Percentiles rank a stretch among this genome's conserved stretches.
These are phyloP conservation scores for Cremastobaeus sp. DNA, from an alignment of 2,888 invertebrate genomes.

Conservation along the genomic window DNA sequence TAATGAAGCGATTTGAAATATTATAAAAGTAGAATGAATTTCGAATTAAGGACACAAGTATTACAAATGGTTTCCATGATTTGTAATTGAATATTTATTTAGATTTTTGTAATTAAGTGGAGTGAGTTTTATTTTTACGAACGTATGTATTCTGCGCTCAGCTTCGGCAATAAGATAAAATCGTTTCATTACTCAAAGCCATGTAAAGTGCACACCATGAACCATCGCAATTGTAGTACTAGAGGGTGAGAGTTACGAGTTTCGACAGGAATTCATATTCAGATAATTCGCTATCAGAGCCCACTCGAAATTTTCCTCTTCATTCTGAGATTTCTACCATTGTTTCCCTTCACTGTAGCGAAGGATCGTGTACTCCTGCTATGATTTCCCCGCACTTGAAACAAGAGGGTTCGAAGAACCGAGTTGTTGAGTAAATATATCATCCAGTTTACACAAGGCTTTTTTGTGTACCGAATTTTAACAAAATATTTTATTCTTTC, in stretches of 20 bases:
- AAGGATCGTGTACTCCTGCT: conserved; percentile 18
- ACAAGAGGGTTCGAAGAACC: conserved; percentile 34
- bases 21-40: too few species aligned
- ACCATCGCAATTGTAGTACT: conserved; percentile 8
- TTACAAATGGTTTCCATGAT: too few species aligned
- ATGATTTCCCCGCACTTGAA: conserved; percentile 28
- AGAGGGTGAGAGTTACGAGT: conserved; percentile 7
- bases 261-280: conserved; percentile 32
- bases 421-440: conserved; percentile 36
- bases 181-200: not conserved
- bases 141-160: too few species aligned
- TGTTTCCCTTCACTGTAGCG: conserved; percentile 26
- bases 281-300: conserved; percentile 33
- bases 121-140: too few species aligned
- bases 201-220: not conserved
- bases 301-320: conserved; percentile 41
- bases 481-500: conserved; percentile 4
- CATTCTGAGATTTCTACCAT: conserved; percentile 27
- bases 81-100: too few species aligned
- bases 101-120: too few species aligned
- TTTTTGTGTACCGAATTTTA: conserved; percentile 13
- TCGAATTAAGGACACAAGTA: too few species aligned
- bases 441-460: conserved; percentile 23
- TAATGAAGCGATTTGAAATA: too few species aligned
- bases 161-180: too few species aligned